A percentile compares a stretch with the other conserved stretches of the same genome.
phyloP scores from a whole-genome alignment of 2,113 vertebrate species.

The Trichechus manatus region DNA sequence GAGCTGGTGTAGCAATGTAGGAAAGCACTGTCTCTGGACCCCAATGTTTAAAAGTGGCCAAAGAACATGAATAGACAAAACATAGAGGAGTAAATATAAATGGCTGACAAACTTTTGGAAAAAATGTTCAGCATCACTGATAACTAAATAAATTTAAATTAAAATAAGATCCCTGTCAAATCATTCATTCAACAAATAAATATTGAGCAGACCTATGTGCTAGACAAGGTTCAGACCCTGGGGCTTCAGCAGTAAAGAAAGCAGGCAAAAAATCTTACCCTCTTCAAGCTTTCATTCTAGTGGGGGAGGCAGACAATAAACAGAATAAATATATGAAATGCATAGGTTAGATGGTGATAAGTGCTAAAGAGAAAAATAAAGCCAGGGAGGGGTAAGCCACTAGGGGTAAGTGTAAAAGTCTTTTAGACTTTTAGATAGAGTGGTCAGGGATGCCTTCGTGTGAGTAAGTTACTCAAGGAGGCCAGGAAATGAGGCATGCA shows the following conservation, averaged over 20 bases:
- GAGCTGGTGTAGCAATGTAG: background rate
- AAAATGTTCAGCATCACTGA: background rate
- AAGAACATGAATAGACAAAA: constrained; percentile 2
- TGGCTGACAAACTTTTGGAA: background rate
- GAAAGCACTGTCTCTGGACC: background rate
- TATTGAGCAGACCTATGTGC: background rate
- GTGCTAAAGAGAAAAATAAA: background rate
- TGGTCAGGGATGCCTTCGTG: background rate
- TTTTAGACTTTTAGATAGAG: background rate
- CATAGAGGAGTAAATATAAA: background rate
- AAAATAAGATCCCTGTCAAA: background rate
- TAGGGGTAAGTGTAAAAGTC: background rate
- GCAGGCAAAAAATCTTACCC: background rate
- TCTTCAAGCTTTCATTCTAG: background rate
- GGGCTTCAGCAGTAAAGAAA: background rate
- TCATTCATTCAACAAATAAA: background rate
- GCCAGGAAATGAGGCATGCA: background rate
- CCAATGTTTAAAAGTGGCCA: background rate
- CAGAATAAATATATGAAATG: background rate
- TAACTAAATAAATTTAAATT: constrained; percentile 41
- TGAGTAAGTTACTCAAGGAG: background rate
- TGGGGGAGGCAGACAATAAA: background rate
- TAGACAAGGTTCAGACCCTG: background rate
- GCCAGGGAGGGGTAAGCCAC: background rate
- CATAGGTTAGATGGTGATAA: background rate